Evolutionary conservation across 2,113 vertebrate genomes (phyloP).

Genomic region (Leiothrix lutea): DNA sequence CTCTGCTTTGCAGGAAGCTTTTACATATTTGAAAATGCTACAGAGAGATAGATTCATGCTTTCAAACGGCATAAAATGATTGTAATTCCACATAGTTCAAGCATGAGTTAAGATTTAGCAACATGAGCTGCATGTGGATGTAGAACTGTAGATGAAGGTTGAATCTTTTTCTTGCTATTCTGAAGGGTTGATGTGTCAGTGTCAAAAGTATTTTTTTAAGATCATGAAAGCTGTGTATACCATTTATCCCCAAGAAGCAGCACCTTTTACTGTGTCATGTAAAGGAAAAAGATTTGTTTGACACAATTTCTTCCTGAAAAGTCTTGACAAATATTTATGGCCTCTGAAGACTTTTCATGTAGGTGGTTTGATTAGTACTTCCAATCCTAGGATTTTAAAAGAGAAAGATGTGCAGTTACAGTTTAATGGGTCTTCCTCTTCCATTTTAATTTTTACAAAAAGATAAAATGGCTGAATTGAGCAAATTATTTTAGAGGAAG

Average conservation of each 20-base stretch:
- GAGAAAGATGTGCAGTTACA: neutral
- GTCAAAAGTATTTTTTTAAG: neutral
- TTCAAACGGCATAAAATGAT: neutral
- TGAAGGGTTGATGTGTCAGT: neutral
- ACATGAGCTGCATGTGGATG: neutral
- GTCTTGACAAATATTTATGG: neutral
- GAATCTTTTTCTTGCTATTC: neutral
- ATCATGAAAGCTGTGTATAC: neutral
- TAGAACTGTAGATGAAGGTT: neutral
- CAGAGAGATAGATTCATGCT: neutral
- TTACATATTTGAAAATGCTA: neutral
- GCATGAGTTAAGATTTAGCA: neutral
- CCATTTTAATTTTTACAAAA: neutral
- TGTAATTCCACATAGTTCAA: neutral
- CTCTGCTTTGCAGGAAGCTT: neutral
- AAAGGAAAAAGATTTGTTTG: neutral
- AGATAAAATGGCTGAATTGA: neutral
- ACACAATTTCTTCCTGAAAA: neutral
- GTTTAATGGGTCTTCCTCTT: neutral
- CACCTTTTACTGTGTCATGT: neutral
- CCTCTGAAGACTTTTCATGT: neutral
- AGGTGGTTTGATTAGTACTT: neutral
- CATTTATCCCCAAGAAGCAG: neutral
- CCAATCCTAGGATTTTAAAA: neutral
- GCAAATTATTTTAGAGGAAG: neutral